Evolutionary conservation across 2,113 vertebrate species (phyloP).

Genomic region (Anoura caudifer): DNA sequence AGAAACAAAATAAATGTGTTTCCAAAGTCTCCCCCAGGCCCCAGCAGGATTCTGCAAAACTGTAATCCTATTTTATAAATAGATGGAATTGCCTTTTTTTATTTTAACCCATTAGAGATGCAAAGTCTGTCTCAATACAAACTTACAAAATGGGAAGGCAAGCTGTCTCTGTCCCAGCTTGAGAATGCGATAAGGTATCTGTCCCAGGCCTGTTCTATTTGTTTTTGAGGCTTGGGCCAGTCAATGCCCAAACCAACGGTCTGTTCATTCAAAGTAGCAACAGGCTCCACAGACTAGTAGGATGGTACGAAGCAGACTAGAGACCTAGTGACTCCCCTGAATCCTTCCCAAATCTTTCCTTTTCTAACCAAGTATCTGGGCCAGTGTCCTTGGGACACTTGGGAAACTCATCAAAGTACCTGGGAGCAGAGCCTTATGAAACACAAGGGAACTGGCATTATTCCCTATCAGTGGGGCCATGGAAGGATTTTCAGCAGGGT

Average conservation of each 20-base stretch:
- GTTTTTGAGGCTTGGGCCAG: neutral
- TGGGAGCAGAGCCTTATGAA: neutral
- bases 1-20: slow-evolving; percentile 48
- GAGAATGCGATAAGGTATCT: neutral
- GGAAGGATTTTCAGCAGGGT: neutral
- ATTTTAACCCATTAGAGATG: slow-evolving; percentile 18
- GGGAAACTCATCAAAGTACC: neutral
- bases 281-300: neutral
- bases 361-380: neutral
- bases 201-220: too few species aligned
- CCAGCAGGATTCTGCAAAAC: slow-evolving; percentile 46
- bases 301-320: fast-evolving
- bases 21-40: slow-evolving; percentile 48
- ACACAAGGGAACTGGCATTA: neutral
- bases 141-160: neutral
- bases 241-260: neutral
- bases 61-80: slow-evolving; percentile 70
- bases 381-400: neutral
- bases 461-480: fast-evolving
- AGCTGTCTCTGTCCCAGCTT: fast-evolving
- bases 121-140: neutral
- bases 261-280: fast-evolving
- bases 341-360: neutral
- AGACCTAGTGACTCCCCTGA: neutral
- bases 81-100: slow-evolving; percentile 41